Percentiles rank a stretch among this genome's conserved stretches.
phyloP scores from a whole-genome alignment of 2,888 invertebrate genomes.

The Drymonia ruficornis region DNA sequence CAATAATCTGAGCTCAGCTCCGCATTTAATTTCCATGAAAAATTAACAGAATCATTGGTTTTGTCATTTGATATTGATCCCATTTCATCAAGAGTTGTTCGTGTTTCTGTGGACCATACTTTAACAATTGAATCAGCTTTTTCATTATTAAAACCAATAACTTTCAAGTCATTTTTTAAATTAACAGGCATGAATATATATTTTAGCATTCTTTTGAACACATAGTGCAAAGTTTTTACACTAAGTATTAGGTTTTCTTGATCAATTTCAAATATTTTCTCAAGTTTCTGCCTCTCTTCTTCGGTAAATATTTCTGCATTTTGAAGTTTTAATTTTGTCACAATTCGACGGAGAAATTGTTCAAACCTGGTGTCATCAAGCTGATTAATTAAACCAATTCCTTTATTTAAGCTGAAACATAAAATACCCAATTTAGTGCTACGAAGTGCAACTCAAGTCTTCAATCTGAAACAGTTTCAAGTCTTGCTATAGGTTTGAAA shows the following conservation, averaged over 20 bases:
- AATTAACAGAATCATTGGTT: conserved; percentile 48
- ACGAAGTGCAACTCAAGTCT: too few species aligned
- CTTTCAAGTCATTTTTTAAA: conserved; percentile 64
- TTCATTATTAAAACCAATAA: conserved; percentile 59
- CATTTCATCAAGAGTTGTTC: conserved; percentile 62
- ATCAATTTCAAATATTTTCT: conserved; percentile 66
- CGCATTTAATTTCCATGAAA: conserved; percentile 73
- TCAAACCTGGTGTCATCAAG: conserved; percentile 72
- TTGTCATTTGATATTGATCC: conserved; percentile 47
- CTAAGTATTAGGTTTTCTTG: conserved; percentile 58
- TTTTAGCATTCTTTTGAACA: conserved; percentile 68
- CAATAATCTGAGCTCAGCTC: conserved; percentile 73
- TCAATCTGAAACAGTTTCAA: too few species aligned
- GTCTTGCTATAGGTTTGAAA: too few species aligned
- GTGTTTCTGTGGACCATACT: conserved; percentile 73
- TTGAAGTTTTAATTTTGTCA: conserved; percentile 62
- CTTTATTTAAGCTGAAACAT: conserved; percentile 66
- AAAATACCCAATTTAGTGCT: not conserved
- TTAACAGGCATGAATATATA: conserved; percentile 74
- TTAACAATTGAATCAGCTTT: conserved; percentile 70
- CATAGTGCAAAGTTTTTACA: conserved; percentile 67
- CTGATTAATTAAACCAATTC: conserved; percentile 60
- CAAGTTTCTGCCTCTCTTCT: conserved; percentile 66
- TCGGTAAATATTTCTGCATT: conserved; percentile 69
- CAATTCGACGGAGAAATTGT: conserved; percentile 69